A percentile compares a stretch with the other conserved stretches of the same genome.
phyloP scores from a whole-genome alignment of 2,888 invertebrate genomes.

The Drosophila stalkeri region DNA sequence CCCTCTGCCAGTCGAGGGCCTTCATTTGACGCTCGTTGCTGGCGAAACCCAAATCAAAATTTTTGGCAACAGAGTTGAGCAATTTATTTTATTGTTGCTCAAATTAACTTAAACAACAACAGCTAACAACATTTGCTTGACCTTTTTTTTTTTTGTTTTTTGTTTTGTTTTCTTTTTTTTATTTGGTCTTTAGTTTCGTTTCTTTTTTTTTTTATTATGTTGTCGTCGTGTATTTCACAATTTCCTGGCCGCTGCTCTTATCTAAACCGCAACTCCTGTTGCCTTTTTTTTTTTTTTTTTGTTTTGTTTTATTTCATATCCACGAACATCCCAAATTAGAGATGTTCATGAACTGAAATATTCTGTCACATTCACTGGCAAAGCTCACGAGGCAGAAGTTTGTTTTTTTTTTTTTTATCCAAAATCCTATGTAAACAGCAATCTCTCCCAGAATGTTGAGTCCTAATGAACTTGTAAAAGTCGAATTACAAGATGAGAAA shows the following conservation, averaged over 20 bases:
- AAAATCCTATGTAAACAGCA: constrained; percentile 10
- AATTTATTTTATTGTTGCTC: constrained; percentile 62
- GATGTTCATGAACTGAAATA: constrained; percentile 21
- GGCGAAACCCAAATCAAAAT: constrained; percentile 57
- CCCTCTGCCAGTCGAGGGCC: too few relatives aligned
- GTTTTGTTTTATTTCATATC: background rate
- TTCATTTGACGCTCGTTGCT: constrained; percentile 2
- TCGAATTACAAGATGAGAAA: background rate
- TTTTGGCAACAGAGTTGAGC: constrained; percentile 51
- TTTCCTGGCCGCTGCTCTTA: constrained; percentile 30
- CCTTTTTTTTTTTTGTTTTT: constrained; percentile 27
- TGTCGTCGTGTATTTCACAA: constrained; percentile 35
- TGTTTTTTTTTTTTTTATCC: background rate
- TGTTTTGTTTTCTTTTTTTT: constrained; percentile 9
- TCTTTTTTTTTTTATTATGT: constrained; percentile 15
- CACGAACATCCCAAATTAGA: constrained; percentile 22
- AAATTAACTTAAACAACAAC: constrained; percentile 58
- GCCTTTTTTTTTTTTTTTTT: background rate
- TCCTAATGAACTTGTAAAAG: constrained; percentile 15
- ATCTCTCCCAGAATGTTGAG: background rate
- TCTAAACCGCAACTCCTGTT: constrained; percentile 8
- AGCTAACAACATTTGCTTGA: constrained; percentile 37
- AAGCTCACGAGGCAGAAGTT: constrained; percentile 12
- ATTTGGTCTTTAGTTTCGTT: constrained; percentile 12
- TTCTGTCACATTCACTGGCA: constrained; percentile 1